Evolutionary conservation across 2,888 invertebrate species (phyloP).

Genomic region (Agonopterix alstromeriana): DNA sequence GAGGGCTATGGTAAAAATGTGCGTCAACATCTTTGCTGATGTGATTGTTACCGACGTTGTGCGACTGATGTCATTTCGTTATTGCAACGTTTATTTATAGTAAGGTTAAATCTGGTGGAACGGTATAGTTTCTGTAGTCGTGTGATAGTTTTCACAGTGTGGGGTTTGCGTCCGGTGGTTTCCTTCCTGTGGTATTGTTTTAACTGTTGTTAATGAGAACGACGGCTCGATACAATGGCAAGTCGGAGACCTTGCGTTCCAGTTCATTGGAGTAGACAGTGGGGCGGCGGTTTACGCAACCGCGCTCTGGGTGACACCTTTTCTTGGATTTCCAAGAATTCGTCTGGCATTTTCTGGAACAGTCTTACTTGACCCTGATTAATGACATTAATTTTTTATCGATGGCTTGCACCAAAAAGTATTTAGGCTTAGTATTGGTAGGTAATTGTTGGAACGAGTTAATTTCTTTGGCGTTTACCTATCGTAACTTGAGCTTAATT

Average conservation of each 20-base stretch:
- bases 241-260: constrained; percentile 73
- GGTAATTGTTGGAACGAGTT: too few relatives aligned
- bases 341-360: constrained; percentile 4
- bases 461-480: too few relatives aligned
- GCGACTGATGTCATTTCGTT: constrained; percentile 64
- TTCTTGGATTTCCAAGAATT: constrained; percentile 37
- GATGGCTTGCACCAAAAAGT: too few relatives aligned
- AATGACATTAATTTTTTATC: too few relatives aligned
- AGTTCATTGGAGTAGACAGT: constrained; percentile 63
- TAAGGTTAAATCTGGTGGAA: constrained; percentile 64
- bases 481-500: too few relatives aligned
- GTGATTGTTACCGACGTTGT: constrained; percentile 43
- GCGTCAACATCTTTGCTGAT: constrained; percentile 49
- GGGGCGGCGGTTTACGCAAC: constrained; percentile 62
- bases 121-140: constrained; percentile 44
- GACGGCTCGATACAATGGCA: constrained; percentile 62
- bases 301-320: constrained; percentile 51
- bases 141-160: constrained; percentile 62
- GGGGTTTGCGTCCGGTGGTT: constrained; percentile 55
- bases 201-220: constrained; percentile 67
- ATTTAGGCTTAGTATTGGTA: too few relatives aligned
- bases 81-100: constrained; percentile 69
- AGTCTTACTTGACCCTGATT: too few relatives aligned
- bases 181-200: constrained; percentile 75
- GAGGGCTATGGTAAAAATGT: constrained; percentile 38